Base-by-base conservation (phyloP, 1,140 invertebrate genomes). In the Lucilia sericata region DNA sequence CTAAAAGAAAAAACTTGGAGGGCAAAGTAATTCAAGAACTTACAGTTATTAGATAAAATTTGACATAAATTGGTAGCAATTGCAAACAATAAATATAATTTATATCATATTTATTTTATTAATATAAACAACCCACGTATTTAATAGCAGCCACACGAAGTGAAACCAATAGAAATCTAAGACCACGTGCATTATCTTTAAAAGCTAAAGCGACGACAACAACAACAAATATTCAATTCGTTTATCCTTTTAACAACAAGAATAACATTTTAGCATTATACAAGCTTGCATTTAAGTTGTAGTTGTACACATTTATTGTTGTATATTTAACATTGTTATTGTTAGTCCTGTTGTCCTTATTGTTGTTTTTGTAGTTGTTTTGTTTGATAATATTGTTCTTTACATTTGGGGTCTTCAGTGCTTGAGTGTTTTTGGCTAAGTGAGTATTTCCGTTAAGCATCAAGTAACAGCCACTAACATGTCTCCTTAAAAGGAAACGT, bases 381-480 rank as follows among this genome's bases (percentile, higher is more conserved):
- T 78, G 34, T 30, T 42, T 78, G 75, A n/a, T 78, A 34, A n/a
- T 42, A 34, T n/a, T 47, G 75, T 42, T 78, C 30, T 47, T 78
- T 60, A 60, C n/a, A 60, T 60, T 60, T 12, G 12, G 14, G 55
- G 14, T 17, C n/a, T 60, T n/a, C 55, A 60, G 55, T n/a, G 7
- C 4, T 60, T 60, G 14, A n/a, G 55, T 60, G 55, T 60, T 60
- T 70, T 70, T 70, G 65, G 65, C 19, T 70, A 70, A 70, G 65
- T 70, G 65, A 70, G 65, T 70, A 70, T 70, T 70, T 70, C 65
- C 55, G 55, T 60, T 60, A 60, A 60, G 55, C 55, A 60, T 60
- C 55, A n/a, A 60, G 14, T 60, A 60, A 60, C 55, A 60, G 55
- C 55, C 65, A 70, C 65, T 70, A 70, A 70, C 65, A 70, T 70